phyloP scores from a whole-genome alignment of 2,113 vertebrate species.

The Solenodon paradoxus region DNA sequence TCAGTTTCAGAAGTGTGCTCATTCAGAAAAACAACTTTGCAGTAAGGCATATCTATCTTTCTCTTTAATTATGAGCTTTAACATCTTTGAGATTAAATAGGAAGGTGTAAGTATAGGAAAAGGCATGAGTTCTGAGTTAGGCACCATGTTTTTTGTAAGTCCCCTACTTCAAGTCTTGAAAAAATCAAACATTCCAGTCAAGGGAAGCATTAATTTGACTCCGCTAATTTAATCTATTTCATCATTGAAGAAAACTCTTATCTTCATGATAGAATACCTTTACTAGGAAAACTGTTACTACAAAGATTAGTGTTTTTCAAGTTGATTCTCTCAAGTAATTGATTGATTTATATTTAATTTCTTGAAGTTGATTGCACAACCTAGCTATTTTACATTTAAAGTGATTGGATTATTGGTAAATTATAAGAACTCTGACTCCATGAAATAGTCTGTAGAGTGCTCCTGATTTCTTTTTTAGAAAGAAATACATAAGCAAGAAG shows the following conservation, averaged over 20 bases:
- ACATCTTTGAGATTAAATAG: not conserved
- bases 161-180: not conserved
- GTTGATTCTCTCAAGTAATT: not conserved
- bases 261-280: not conserved
- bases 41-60: not conserved
- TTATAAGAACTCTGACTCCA: not conserved
- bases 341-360: slow-evolving; percentile 15
- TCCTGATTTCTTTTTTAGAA: not conserved
- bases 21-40: slow-evolving; percentile 60
- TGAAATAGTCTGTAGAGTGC: not conserved
- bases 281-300: not conserved
- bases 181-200: not conserved
- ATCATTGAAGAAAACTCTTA: not conserved
- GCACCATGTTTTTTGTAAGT: not conserved
- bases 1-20: slow-evolving; percentile 46
- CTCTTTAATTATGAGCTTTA: slow-evolving; percentile 50
- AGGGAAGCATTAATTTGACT: not conserved
- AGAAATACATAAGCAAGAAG: too few species aligned
- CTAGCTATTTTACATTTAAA: slow-evolving; percentile 40
- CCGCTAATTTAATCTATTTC: not conserved
- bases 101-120: slow-evolving; percentile 24
- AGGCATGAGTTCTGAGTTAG: not conserved
- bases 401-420: not conserved
- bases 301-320: slow-evolving; percentile 16
- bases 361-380: slow-evolving; percentile 47